Evolutionary conservation across 2,888 invertebrate species (phyloP).

Genomic region (Dryococelus australis): DNA sequence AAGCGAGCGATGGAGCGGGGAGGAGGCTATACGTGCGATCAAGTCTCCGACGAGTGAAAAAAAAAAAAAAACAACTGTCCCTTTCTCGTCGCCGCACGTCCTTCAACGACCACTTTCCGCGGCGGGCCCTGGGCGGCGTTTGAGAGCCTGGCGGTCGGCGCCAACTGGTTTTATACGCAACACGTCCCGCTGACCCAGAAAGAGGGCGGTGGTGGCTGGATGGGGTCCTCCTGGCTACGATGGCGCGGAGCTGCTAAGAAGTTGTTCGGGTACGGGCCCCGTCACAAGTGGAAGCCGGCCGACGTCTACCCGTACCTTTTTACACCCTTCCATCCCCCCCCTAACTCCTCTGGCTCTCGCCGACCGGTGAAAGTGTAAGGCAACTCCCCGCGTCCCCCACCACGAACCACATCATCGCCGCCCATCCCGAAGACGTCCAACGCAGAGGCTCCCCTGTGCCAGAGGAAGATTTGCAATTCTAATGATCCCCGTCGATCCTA

Average conservation of each 20-base stretch:
- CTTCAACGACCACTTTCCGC: slow-evolving; percentile 20
- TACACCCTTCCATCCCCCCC: not conserved
- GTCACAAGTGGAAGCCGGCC: not conserved
- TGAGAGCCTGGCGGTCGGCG: slow-evolving; percentile 34
- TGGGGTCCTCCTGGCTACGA: not conserved
- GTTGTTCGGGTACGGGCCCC: not conserved
- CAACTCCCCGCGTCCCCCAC: not conserved
- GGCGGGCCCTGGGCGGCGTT: slow-evolving; percentile 13
- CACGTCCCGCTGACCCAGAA: slow-evolving; percentile 35
- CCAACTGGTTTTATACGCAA: slow-evolving; percentile 31
- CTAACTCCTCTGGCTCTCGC: too few species aligned
- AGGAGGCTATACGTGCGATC: not conserved
- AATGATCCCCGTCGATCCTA: too few species aligned
- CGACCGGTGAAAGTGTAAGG: not conserved
- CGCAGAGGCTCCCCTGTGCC: too few species aligned
- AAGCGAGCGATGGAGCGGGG: not conserved
- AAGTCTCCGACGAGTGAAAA: too few species aligned
- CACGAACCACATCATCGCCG: not conserved
- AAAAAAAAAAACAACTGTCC: not conserved
- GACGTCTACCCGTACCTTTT: not conserved
- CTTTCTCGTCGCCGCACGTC: not conserved
- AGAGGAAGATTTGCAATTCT: too few species aligned
- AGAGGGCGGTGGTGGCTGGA: not conserved
- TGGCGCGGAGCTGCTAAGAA: not conserved
- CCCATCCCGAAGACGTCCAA: too few species aligned